Percentiles rank a stretch among this genome's conserved stretches.
Conservation (phyloP, 2,888 invertebrate genomes). For the Pilophorus perplexus region DNA sequence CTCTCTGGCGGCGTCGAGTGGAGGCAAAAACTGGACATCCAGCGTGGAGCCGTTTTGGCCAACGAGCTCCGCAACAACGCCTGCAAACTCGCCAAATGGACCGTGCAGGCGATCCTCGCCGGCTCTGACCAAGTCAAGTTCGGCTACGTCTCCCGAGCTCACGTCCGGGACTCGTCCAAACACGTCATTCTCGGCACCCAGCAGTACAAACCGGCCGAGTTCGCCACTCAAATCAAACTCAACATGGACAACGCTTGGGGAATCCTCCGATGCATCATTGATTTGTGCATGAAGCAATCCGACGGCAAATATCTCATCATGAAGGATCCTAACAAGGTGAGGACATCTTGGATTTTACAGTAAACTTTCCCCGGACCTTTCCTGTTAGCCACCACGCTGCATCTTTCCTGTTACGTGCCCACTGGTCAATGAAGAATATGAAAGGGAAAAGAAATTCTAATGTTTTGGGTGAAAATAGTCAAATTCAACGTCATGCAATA, state of each 20-base stretch:
- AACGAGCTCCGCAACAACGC: conserved; percentile 98
- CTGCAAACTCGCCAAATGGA: conserved; percentile 99
- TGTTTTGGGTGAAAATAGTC: neutral
- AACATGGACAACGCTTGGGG: conserved; percentile 99
- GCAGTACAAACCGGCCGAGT: conserved; percentile 97
- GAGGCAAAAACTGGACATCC: conserved; percentile 95
- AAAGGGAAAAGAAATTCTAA: neutral
- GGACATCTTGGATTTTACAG: neutral
- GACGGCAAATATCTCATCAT: conserved; percentile 96
- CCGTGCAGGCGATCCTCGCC: conserved; percentile 88
- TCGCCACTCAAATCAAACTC: conserved; percentile 96
- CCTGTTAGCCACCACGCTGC: no score
- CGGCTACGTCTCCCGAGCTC: conserved; percentile 96
- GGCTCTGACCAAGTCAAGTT: conserved; percentile 98
- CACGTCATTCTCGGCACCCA: conserved; percentile 96
- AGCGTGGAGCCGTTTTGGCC: conserved; percentile 95
- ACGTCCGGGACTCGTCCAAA: conserved; percentile 89
- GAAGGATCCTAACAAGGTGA: conserved; percentile 95
- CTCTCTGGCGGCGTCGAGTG: conserved; percentile 95
- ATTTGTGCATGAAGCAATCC: conserved; percentile 94
- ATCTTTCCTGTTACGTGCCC: no score
- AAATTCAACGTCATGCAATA: no score
- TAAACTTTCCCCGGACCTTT: no score
- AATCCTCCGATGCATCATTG: conserved; percentile 92
- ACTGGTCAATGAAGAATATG: no score